These are phyloP conservation scores for Dynastes hyllus DNA, from an alignment of 2,888 invertebrate species.

Conservation along the genomic window DNA sequence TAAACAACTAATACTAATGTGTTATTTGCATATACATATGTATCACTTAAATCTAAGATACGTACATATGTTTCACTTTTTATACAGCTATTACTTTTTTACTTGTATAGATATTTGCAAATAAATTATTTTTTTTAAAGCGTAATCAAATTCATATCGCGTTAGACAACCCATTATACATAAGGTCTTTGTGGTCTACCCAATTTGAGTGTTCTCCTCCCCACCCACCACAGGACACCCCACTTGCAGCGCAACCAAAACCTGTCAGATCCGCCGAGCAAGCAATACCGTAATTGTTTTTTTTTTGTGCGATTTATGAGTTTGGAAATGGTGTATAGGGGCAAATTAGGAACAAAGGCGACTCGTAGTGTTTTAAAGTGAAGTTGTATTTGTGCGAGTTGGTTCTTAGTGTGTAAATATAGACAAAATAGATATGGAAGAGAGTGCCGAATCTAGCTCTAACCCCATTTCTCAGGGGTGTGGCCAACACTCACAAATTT, in stretches of 20 bases:
- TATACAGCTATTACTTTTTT: too few species aligned
- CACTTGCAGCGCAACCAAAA: conserved; percentile 49
- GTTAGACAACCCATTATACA: conserved; percentile 31
- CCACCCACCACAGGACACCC: conserved; percentile 39
- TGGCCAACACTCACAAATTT: conserved; percentile 71
- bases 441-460: conserved; percentile 69
- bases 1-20: too few species aligned
- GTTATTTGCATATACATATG: too few species aligned
- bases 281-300: conserved; percentile 66
- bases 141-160: too few species aligned
- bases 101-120: too few species aligned
- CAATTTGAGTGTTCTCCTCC: conserved; percentile 29
- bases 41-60: too few species aligned
- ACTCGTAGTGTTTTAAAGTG: conserved; percentile 61
- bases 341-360: conserved; percentile 60
- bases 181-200: conserved; percentile 12
- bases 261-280: conserved; percentile 61
- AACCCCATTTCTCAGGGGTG: conserved; percentile 72
- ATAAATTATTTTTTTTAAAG: too few species aligned
- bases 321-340: conserved; percentile 65
- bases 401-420: conserved; percentile 53
- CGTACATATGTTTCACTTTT: too few species aligned
- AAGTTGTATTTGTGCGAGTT: conserved; percentile 55
- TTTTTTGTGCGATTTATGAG: conserved; percentile 65
- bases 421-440: conserved; percentile 67